Evolutionary conservation across 2,797 vertebrate species (phyloP).

Genomic region (Anguilla marmorata): DNA sequence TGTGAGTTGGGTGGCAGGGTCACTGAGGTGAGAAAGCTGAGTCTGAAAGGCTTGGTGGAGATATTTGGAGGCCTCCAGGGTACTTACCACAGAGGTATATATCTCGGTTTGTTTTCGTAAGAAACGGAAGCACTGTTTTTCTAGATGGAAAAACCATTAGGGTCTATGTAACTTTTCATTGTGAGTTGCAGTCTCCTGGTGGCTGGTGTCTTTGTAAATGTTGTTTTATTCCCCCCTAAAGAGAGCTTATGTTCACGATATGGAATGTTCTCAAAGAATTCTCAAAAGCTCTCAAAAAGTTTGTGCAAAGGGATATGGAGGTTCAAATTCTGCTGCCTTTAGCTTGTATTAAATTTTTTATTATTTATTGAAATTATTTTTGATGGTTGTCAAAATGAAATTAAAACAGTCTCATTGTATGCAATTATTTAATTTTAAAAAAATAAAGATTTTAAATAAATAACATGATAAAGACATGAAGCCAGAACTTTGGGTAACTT

Average conservation of each 20-base stretch:
- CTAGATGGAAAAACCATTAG: slow-evolving; percentile 42
- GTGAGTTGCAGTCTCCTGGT: slow-evolving; percentile 17
- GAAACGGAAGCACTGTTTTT: slow-evolving; percentile 37
- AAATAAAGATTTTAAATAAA: background rate
- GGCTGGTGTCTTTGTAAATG: slow-evolving; percentile 38
- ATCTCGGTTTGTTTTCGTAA: slow-evolving; percentile 38
- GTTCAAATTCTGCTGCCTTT: background rate
- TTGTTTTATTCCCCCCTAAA: slow-evolving; percentile 25
- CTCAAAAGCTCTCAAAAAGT: background rate
- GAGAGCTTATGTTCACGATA: slow-evolving; percentile 24
- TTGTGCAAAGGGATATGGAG: background rate
- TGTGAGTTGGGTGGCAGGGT: slow-evolving; percentile 32
- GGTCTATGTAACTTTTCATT: slow-evolving; percentile 23
- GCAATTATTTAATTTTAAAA: background rate
- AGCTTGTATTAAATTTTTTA: background rate
- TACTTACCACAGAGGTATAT: slow-evolving; percentile 34
- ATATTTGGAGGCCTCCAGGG: slow-evolving; percentile 33
- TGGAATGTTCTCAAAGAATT: slow-evolving; percentile 24
- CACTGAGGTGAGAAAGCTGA: slow-evolving; percentile 35
- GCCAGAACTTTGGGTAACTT: background rate
- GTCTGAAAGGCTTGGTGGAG: slow-evolving; percentile 35
- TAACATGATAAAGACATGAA: background rate
- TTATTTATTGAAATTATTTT: background rate
- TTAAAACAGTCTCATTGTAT: background rate
- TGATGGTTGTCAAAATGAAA: background rate